phyloP scores from a whole-genome alignment of 2,113 vertebrate genomes.

The Tyrannus savana region DNA sequence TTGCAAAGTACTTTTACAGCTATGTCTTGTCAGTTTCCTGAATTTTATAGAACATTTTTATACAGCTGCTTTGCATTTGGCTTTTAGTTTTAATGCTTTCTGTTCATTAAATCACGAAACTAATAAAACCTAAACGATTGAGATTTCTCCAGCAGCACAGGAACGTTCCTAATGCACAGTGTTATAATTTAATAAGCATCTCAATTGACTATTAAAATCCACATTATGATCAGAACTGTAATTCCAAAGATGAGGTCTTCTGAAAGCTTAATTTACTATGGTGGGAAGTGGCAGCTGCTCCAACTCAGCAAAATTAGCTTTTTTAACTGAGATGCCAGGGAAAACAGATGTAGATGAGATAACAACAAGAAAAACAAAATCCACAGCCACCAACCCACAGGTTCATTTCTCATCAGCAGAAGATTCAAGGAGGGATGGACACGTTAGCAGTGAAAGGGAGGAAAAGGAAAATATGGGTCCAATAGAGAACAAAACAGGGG shows the following conservation, averaged over 20 bases:
- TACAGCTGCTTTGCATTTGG: constrained; percentile 54
- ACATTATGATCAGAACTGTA: constrained; percentile 56
- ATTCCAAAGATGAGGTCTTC: constrained; percentile 60
- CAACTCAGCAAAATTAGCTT: constrained; percentile 38
- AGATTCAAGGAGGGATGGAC: neutral
- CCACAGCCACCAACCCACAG: neutral
- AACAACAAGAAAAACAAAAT: constrained; percentile 10
- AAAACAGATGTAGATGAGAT: constrained; percentile 53
- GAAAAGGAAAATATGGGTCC: neutral
- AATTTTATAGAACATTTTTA: constrained; percentile 28
- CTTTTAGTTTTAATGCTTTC: constrained; percentile 58
- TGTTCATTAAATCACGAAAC: constrained; percentile 59
- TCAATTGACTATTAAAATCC: constrained; percentile 61
- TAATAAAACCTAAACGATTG: constrained; percentile 36
- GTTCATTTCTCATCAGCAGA: neutral
- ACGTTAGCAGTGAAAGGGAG: neutral
- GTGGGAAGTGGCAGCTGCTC: constrained; percentile 54
- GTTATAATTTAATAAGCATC: constrained; percentile 65
- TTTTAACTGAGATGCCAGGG: constrained; percentile 34
- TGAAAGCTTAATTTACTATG: constrained; percentile 61
- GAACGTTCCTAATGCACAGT: neutral
- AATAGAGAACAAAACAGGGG: neutral
- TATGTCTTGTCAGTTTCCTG: constrained; percentile 10
- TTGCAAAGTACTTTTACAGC: constrained; percentile 24
- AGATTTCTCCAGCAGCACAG: constrained; percentile 3